Evolutionary conservation across 2,888 invertebrate species (phyloP).

Genomic region (Netelia melanura): DNA sequence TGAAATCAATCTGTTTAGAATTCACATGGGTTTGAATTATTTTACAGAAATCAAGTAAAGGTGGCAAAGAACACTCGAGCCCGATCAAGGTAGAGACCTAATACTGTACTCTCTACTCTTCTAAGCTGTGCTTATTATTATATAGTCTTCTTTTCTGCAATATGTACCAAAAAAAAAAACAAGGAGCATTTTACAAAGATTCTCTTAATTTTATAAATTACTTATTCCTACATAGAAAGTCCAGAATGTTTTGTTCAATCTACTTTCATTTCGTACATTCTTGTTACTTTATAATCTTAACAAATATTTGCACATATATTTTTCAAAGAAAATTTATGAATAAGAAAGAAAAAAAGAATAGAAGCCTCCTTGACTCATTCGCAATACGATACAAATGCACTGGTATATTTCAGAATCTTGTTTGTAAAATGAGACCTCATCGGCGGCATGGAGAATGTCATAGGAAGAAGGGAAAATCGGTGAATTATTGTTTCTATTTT

Average conservation of each 20-base stretch:
- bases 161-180: constrained; percentile 10
- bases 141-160: constrained; percentile 59
- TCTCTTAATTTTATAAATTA: not conserved
- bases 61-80: constrained; percentile 89
- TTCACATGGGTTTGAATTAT: constrained; percentile 77
- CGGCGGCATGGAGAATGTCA: constrained; percentile 76
- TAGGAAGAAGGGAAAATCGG: constrained; percentile 80
- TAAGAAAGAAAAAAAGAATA: not conserved
- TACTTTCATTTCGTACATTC: too few relatives aligned
- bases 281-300: too few relatives aligned
- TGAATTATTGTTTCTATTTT: constrained; percentile 77
- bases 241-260: too few relatives aligned
- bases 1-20: constrained; percentile 17
- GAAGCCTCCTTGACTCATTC: constrained; percentile 36
- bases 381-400: constrained; percentile 53
- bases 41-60: constrained; percentile 93
- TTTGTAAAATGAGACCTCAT: constrained; percentile 79
- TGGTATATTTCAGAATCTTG: constrained; percentile 82
- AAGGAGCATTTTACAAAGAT: not conserved
- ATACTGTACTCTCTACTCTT: constrained; percentile 75
- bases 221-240: too few relatives aligned
- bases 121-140: constrained; percentile 75
- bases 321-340: not conserved
- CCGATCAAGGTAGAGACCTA: constrained; percentile 89
- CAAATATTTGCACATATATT: not conserved